Evolutionary conservation across 2,797 vertebrate species (phyloP), one percentile per base, ranked within the genome.

Genomic region (Sebastes vulpes): DNA sequence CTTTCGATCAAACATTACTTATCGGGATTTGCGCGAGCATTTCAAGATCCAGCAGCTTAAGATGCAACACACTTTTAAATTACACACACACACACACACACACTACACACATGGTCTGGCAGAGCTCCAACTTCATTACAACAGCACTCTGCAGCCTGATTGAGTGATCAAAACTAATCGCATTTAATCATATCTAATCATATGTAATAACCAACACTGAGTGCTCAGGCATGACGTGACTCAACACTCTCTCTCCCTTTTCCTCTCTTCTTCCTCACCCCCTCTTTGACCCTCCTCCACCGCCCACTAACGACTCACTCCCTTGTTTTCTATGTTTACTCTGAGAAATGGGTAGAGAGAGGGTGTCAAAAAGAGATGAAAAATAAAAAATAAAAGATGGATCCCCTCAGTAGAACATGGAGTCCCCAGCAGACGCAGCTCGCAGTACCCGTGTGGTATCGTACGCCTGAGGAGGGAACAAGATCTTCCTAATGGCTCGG

Each of bases 121-220:
- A 53, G 56, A 61, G 57, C 26, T 79, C 87, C 89, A 92, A 42
- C 76, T 94, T 90, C 88, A 89, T 91, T 90, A 92, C 79, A 85
- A 82, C 77, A 77, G 75, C 78, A 75, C 86, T 89, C 83, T 66
- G 77, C 81, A 71, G 77, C n/a, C 88, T 93, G 91, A 95, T 89
- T 92, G 92, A 95, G 88, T 87, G 90, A 94, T 94, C 91, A 87
- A 86, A 89, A 66, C 72, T 93, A 94, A 94, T 93, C 79, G 8
- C 83, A 82, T 92, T 91, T 93, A 94, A 94, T 94, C 90, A 86
- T 72, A 88, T 89, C 83, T 92, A 93, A 94, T 94, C 90, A 89
- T 71, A 91, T 89, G 81, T 90, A 90, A 92, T 94, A 91, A 90
- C 83, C 85, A 81, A 88, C 78, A 83, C 77, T 23, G 79, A 66